Percentiles rank a stretch among this genome's conserved stretches.
phyloP scores from a whole-genome alignment of 37 sponge, comb jelly and placozoan species.

The Chondrilla cf. caribensis region DNA sequence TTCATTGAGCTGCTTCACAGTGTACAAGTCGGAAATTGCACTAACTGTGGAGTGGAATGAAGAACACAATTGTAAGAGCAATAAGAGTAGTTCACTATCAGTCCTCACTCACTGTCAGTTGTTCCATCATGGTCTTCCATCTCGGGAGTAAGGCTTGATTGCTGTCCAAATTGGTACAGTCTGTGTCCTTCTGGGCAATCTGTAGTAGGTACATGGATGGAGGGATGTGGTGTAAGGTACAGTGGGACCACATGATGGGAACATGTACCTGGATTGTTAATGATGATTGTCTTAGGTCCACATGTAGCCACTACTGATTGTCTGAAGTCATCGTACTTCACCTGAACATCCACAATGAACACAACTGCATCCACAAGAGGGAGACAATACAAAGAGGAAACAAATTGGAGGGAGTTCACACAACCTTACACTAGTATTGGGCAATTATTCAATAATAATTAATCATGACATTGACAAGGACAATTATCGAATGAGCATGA shows the following conservation, averaged over 20 bases:
- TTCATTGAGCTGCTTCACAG: neutral
- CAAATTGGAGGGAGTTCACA: neutral
- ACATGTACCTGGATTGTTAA: constrained; percentile 89
- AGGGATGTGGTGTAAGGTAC: no score
- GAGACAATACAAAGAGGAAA: no score
- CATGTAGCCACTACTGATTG: constrained; percentile 62
- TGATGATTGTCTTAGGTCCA: constrained; percentile 69
- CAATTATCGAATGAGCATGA: no score
- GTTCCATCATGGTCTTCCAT: neutral
- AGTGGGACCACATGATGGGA: no score
- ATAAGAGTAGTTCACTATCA: neutral
- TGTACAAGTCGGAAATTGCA: constrained; percentile 17
- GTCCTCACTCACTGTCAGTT: neutral
- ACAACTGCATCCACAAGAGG: constrained; percentile 33
- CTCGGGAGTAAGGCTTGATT: constrained; percentile 4
- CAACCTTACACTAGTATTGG: no score
- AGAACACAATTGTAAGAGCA: neutral
- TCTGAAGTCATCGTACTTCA: constrained; percentile 58
- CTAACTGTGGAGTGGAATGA: neutral
- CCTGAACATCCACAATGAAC: constrained; percentile 73
- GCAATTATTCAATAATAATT: neutral
- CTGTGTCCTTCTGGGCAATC: constrained; percentile 77
- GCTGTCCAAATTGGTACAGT: constrained; percentile 74
- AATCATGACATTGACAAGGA: neutral
- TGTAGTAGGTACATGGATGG: neutral